Percentiles rank a stretch among this genome's conserved stretches.
Conservation (phyloP, 2,797 vertebrate species). For the Stomatorhinus walkeri region DNA sequence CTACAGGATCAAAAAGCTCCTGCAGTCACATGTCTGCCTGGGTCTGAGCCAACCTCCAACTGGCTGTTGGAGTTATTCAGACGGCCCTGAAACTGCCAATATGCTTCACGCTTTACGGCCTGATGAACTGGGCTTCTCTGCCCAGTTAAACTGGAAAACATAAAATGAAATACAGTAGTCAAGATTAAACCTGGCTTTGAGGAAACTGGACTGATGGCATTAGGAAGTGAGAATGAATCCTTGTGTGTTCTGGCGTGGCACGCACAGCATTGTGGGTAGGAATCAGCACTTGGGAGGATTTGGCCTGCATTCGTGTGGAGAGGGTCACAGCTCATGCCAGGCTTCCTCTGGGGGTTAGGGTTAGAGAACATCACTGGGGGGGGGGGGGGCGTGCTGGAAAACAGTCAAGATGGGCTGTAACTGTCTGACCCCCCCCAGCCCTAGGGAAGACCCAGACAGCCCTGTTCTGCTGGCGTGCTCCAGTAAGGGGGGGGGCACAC, state of each 20-base stretch:
- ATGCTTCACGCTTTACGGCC: not conserved
- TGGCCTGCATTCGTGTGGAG: not conserved
- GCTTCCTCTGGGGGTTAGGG: not conserved
- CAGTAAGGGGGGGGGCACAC: not conserved
- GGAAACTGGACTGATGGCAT: not conserved
- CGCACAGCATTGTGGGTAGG: not conserved
- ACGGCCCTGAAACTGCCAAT: not conserved
- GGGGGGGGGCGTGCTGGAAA: not conserved
- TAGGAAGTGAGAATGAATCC: not conserved
- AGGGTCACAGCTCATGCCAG: not conserved
- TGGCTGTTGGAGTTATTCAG: not conserved
- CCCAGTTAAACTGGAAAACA: not conserved
- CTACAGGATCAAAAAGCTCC: not conserved
- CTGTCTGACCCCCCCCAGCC: not conserved
- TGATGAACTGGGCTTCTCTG: not conserved
- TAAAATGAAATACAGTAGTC: not conserved
- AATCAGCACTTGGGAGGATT: not conserved
- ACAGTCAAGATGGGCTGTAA: not conserved
- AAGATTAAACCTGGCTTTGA: not conserved
- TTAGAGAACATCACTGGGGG: not conserved
- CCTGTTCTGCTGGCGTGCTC: not conserved
- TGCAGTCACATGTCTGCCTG: not conserved
- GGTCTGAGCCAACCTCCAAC: not conserved
- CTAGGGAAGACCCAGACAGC: not conserved
- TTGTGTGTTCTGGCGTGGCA: not conserved